These are phyloP conservation scores for Engraulis encrasicolus DNA, from an alignment of 2,113 vertebrate genomes.

Conservation along the genomic window DNA sequence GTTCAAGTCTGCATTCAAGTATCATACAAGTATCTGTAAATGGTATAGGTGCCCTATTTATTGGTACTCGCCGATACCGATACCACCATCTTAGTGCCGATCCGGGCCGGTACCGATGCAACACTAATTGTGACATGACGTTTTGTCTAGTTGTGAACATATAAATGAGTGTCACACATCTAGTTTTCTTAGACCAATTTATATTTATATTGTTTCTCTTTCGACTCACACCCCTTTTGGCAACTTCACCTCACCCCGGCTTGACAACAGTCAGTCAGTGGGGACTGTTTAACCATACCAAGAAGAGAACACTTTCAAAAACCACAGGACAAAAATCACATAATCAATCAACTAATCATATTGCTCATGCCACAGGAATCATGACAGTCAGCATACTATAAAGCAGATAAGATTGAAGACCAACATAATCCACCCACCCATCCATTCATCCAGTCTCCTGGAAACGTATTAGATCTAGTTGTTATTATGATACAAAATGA, in stretches of 20 bases:
- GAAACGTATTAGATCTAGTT: background rate
- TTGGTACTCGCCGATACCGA: too few relatives aligned
- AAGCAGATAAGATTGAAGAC: constrained; percentile 1
- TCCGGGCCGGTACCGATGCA: too few relatives aligned
- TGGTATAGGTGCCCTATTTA: too few relatives aligned
- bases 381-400: constrained; percentile 4
- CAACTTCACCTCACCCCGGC: background rate
- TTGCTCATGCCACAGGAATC: constrained; percentile 11
- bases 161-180: background rate
- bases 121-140: too few relatives aligned
- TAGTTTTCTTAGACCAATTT: background rate
- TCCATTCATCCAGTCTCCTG: background rate
- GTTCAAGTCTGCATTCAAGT: too few relatives aligned
- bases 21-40: too few relatives aligned
- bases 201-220: background rate
- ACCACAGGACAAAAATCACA: background rate
- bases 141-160: too few relatives aligned
- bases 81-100: too few relatives aligned
- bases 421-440: too few relatives aligned
- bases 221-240: background rate
- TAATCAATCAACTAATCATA: background rate
- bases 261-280: background rate
- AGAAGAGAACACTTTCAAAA: background rate
- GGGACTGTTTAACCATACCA: background rate
- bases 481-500: constrained; percentile 4